These are phyloP conservation scores for Graphium colonna DNA, from an alignment of 2,888 invertebrate genomes.

Conservation along the genomic window DNA sequence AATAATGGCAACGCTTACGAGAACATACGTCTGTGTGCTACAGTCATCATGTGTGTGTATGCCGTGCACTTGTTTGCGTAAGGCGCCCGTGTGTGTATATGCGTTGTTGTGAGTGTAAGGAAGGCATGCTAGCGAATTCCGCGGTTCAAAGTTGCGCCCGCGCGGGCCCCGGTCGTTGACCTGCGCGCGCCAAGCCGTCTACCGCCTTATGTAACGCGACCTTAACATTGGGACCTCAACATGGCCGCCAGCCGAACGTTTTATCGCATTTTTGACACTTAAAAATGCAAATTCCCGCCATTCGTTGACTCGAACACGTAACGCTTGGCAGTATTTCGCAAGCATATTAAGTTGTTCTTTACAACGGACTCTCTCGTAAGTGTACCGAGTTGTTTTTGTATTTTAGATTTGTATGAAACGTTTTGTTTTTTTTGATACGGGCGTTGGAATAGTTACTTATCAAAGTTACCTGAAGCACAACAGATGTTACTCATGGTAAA, in stretches of 20 bases:
- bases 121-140: slow-evolving; percentile 56
- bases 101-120: slow-evolving; percentile 3
- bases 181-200: slow-evolving; percentile 75
- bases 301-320: too few relatives aligned
- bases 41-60: slow-evolving; percentile 4
- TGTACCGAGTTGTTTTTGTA: too few relatives aligned
- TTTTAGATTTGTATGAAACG: too few relatives aligned
- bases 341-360: too few relatives aligned
- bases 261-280: not conserved
- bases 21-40: not conserved
- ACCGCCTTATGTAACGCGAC: slow-evolving; percentile 68
- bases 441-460: too few relatives aligned
- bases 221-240: slow-evolving; percentile 59
- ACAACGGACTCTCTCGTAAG: too few relatives aligned
- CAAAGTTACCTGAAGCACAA: too few relatives aligned
- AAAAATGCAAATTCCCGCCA: not conserved
- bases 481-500: too few relatives aligned
- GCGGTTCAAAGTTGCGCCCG: slow-evolving; percentile 45
- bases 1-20: slow-evolving; percentile 9
- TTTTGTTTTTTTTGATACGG: too few relatives aligned
- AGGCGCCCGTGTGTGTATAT: slow-evolving; percentile 26
- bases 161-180: slow-evolving; percentile 70
- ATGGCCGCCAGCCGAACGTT: not conserved
- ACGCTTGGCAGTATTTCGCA: too few relatives aligned
- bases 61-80: slow-evolving; percentile 21